These are phyloP conservation scores for Molorchus minor DNA, from an alignment of 2,888 invertebrate genomes.

Conservation along the genomic window DNA sequence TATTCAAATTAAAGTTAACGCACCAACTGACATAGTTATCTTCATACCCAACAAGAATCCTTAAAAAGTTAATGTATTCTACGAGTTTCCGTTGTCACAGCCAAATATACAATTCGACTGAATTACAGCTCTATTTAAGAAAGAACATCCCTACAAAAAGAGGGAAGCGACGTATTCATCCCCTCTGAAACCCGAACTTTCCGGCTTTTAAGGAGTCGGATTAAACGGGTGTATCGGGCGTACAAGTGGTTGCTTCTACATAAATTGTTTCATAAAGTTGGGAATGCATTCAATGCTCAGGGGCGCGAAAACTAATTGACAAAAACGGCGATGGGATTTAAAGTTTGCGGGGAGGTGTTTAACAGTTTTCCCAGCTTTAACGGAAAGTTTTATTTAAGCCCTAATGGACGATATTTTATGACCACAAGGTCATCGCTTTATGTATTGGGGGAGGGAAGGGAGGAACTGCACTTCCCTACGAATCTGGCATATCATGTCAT, in stretches of 20 bases:
- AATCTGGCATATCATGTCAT: too few species aligned
- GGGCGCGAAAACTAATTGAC: not conserved
- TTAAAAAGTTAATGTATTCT: slow-evolving; percentile 28
- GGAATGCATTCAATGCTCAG: slow-evolving; percentile 11
- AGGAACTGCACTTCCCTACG: too few species aligned
- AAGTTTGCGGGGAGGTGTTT: too few species aligned
- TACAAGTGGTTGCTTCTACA: slow-evolving; percentile 22
- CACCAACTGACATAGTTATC: too few species aligned
- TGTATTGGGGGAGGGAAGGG: too few species aligned
- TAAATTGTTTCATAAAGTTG: slow-evolving; percentile 32
- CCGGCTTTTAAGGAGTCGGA: slow-evolving; percentile 33
- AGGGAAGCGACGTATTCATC: slow-evolving; percentile 24
- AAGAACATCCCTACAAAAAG: slow-evolving; percentile 35
- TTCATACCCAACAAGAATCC: slow-evolving; percentile 31
- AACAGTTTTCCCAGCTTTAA: too few species aligned
- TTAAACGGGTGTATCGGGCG: slow-evolving; percentile 20
- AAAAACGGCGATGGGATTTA: not conserved
- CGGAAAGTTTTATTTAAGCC: too few species aligned
- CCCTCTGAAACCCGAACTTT: slow-evolving; percentile 34
- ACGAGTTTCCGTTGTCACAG: slow-evolving; percentile 26
- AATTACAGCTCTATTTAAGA: slow-evolving; percentile 38
- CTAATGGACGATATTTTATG: too few species aligned
- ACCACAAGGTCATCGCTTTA: too few species aligned
- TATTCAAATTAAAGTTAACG: too few species aligned
- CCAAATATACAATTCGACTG: slow-evolving; percentile 34